These are phyloP conservation scores for Callocephalon fimbriatum DNA, from an alignment of 2,113 vertebrate species.

Conservation along the genomic window DNA sequence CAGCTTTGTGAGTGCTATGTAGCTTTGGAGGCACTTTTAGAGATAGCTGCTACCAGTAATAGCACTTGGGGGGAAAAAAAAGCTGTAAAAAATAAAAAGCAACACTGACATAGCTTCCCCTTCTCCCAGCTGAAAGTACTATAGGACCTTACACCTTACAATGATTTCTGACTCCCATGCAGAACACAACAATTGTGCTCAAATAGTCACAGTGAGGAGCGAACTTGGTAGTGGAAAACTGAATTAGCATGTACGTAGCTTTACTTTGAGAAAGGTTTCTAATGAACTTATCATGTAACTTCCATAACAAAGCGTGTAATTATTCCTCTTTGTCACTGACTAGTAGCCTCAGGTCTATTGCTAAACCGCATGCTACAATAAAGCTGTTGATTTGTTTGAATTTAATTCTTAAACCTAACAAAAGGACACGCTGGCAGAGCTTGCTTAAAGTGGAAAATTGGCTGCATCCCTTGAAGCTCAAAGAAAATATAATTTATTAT, in stretches of 20 bases:
- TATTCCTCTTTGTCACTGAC: constrained; percentile 48
- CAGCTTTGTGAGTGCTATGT: not conserved
- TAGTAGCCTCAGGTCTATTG: constrained; percentile 3
- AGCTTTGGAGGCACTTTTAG: not conserved
- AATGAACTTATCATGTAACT: constrained; percentile 54
- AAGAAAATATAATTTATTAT: constrained; percentile 34
- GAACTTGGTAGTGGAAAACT: constrained; percentile 41
- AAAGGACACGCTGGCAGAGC: constrained; percentile 18
- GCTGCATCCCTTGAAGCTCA: constrained; percentile 3
- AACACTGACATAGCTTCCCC: not conserved
- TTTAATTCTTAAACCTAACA: constrained; percentile 52
- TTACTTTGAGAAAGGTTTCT: constrained; percentile 31
- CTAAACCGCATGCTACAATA: constrained; percentile 26
- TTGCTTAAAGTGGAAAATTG: constrained; percentile 52
- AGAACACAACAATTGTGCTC: not conserved
- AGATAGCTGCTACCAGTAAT: not conserved
- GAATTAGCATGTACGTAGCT: constrained; percentile 26
- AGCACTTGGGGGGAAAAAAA: not conserved
- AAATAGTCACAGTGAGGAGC: not conserved
- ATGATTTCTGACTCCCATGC: not conserved
- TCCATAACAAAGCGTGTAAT: constrained; percentile 53
- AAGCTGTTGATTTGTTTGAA: constrained; percentile 29
- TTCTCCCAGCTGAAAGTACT: not conserved
- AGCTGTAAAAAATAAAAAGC: not conserved
- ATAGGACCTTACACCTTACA: not conserved